Conservation (phyloP, 2,888 invertebrate species). For the Gibbula magus region DNA sequence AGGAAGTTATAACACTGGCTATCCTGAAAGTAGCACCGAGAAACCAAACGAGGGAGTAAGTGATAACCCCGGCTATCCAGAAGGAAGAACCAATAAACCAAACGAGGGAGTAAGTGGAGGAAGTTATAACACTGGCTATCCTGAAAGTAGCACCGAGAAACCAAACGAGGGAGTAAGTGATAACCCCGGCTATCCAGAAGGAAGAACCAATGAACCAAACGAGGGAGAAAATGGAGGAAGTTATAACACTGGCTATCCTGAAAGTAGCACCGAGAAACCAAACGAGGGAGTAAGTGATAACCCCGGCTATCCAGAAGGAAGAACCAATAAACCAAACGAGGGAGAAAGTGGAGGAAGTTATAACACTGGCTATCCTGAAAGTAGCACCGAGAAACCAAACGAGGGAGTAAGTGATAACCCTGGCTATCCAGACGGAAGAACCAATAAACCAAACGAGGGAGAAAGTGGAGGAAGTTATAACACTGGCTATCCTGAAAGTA, state of each 20-base stretch:
- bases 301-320: background rate
- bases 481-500: background rate
- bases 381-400: background rate
- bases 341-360: background rate
- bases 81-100: background rate
- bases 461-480: background rate
- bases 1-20: background rate
- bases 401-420: background rate
- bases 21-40: background rate
- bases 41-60: background rate
- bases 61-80: background rate
- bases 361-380: background rate
- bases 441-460: too few species aligned
- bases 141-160: background rate
- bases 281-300: background rate
- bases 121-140: background rate
- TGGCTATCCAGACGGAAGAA: background rate
- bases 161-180: background rate
- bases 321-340: too few species aligned
- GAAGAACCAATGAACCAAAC: background rate
- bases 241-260: background rate
- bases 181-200: background rate
- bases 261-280: background rate
- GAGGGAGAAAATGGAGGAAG: background rate
- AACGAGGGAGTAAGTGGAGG: too few species aligned